These are phyloP conservation scores for Morus bassanus DNA, from an alignment of 2,797 vertebrate species.

Conservation along the genomic window DNA sequence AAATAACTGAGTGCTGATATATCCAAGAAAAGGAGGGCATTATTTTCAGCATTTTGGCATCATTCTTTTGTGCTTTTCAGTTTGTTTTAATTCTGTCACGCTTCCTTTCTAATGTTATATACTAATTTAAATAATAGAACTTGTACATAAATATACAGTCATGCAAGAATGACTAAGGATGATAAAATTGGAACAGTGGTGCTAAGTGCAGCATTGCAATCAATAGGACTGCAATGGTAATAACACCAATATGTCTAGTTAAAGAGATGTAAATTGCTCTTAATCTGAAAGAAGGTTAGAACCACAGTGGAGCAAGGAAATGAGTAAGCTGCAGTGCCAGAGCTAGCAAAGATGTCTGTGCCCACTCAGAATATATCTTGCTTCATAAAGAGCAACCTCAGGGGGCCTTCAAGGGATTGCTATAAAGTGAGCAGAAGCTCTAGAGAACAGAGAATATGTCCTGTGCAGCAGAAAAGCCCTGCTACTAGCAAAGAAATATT, in stretches of 20 bases:
- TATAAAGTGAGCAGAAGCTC: constrained; percentile 9
- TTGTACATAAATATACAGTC: constrained; percentile 65
- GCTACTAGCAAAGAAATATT: constrained; percentile 5
- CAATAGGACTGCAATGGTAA: constrained; percentile 67
- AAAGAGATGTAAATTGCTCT: constrained; percentile 68
- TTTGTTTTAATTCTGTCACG: constrained; percentile 62
- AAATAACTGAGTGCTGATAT: not conserved
- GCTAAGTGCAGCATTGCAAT: constrained; percentile 67
- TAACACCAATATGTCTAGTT: constrained; percentile 64
- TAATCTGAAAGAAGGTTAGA: constrained; percentile 64
- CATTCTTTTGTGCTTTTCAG: constrained; percentile 32
- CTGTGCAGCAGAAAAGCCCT: constrained; percentile 8
- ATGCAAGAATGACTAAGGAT: constrained; percentile 69
- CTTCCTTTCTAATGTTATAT: constrained; percentile 56
- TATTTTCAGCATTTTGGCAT: constrained; percentile 37
- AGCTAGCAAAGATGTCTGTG: not conserved
- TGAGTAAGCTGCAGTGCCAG: constrained; percentile 1
- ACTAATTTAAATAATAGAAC: constrained; percentile 66
- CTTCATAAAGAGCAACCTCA: constrained; percentile 34
- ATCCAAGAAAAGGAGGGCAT: not conserved
- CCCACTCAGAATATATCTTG: constrained; percentile 42
- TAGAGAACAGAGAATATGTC: not conserved
- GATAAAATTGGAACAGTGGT: constrained; percentile 69
- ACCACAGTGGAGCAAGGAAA: constrained; percentile 36
- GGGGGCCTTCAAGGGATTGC: constrained; percentile 17